Percentiles rank a stretch among this genome's conserved stretches.
phyloP scores from a whole-genome alignment of 2,888 invertebrate species.

The Heliconius cydno region DNA sequence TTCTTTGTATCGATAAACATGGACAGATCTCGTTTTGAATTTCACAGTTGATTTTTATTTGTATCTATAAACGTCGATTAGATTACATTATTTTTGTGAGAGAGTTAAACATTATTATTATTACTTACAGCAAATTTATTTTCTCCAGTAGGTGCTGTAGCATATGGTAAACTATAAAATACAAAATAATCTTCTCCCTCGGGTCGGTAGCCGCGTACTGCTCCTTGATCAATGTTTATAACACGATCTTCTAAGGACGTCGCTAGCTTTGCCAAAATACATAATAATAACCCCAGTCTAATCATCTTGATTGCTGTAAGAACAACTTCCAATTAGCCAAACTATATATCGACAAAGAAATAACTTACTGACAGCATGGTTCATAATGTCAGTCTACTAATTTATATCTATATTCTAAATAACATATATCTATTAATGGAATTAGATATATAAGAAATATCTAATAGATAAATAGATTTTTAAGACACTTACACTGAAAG shows the following conservation, averaged over 20 bases:
- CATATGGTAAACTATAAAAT: conserved; percentile 66
- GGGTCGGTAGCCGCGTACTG: conserved; percentile 56
- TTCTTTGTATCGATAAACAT: too few relatives aligned
- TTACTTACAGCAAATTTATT: conserved; percentile 54
- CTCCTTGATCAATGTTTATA: conserved; percentile 57
- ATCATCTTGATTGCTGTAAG: neutral
- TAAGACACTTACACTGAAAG: too few relatives aligned
- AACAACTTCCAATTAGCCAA: neutral
- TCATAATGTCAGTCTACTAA: too few relatives aligned
- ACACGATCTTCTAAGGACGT: conserved; percentile 25
- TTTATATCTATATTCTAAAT: too few relatives aligned
- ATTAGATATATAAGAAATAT: too few relatives aligned
- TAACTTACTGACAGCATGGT: neutral
- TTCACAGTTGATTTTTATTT: too few relatives aligned
- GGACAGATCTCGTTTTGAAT: too few relatives aligned
- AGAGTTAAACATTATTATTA: neutral
- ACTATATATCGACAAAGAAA: neutral
- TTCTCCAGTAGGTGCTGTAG: conserved; percentile 60
- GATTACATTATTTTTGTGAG: neutral
- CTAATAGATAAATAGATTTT: too few relatives aligned
- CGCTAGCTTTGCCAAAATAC: neutral
- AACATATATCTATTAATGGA: too few relatives aligned
- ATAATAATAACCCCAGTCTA: neutral
- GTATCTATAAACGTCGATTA: too few relatives aligned
- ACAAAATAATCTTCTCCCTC: conserved; percentile 51